Evolutionary conservation across 2,797 vertebrate genomes (phyloP), one percentile per base, ranked within the genome.

Genomic region (Scleropages formosus): DNA sequence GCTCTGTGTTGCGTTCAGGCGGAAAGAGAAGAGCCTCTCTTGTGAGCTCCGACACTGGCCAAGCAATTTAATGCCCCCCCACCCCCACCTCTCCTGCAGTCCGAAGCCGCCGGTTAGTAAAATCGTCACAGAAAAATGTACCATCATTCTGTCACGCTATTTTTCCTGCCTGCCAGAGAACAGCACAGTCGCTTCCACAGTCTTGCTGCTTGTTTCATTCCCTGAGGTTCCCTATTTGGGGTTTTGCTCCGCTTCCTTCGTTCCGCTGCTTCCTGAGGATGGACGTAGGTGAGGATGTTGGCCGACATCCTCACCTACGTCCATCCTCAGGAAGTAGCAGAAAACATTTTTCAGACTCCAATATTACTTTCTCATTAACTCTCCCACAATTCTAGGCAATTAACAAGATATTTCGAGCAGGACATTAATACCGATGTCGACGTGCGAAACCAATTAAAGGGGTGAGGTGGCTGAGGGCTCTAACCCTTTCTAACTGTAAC

Each of bases 281-380:
- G n/a, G n/a, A n/a, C n/a, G n/a, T n/a, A n/a, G n/a, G n/a, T n/a
- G n/a, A n/a, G n/a, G n/a, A n/a, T n/a, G 1, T 18, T 13, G 20
- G 10, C 20, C 26, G 16, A 44, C 27, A 31, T 18, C n/a, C 59
- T 72, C 18, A 39, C 27, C 44, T 72, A 70, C 56, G 53, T 72
- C 47, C 59, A 26, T 39, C 31, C 53, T 72, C 70, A 59, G 26
- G 70, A 72, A 60, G 70, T 39, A 58, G 12, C 70, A 4, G 9
- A 26, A 70, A 56, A 60, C 70, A 72, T 72, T 72, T 72, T 72
- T 72, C 70, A 72, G 31, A 39, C 70, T 72, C 70, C 70, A 72
- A 72, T 72, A 72, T 72, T 59, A 72, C 70, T 31, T 72, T 72
- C 56, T 72, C 70, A 72, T 72, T 72, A 72, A 31, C 53, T 59